Conservation (phyloP, 2,888 invertebrate species). For the Rhodophaea formosa region DNA sequence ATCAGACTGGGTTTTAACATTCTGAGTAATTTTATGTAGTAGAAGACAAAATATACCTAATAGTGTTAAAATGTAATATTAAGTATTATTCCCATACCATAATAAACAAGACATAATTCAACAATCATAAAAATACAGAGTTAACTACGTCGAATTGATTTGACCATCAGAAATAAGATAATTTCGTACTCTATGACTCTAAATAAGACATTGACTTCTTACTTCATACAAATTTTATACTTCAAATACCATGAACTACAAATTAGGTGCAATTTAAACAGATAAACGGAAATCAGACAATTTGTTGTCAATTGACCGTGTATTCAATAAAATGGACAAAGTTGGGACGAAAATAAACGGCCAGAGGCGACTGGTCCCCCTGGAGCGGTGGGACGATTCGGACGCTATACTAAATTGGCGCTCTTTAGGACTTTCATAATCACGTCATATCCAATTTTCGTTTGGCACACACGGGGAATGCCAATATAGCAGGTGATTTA, state of each 20-base stretch:
- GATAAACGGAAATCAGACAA: not conserved
- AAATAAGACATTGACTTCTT: not conserved
- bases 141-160: not conserved
- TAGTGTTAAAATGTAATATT: too few species aligned
- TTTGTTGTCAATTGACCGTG: not conserved
- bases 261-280: not conserved
- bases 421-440: slow-evolving; percentile 76
- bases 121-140: not conserved
- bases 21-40: too few species aligned
- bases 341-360: slow-evolving; percentile 25
- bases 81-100: too few species aligned
- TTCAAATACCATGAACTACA: not conserved
- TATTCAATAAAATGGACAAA: slow-evolving; percentile 4
- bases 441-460: slow-evolving; percentile 77
- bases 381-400: slow-evolving; percentile 68
- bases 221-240: not conserved
- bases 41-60: too few species aligned
- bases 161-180: not conserved
- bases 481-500: slow-evolving; percentile 59
- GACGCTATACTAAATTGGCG: slow-evolving; percentile 69
- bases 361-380: slow-evolving; percentile 39
- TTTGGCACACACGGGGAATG: slow-evolving; percentile 62
- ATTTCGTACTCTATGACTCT: not conserved
- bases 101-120: too few species aligned
- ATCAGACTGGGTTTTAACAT: too few species aligned